Evolutionary conservation across 2,888 invertebrate genomes (phyloP).

Genomic region (Melangyna quadrimaculata): DNA sequence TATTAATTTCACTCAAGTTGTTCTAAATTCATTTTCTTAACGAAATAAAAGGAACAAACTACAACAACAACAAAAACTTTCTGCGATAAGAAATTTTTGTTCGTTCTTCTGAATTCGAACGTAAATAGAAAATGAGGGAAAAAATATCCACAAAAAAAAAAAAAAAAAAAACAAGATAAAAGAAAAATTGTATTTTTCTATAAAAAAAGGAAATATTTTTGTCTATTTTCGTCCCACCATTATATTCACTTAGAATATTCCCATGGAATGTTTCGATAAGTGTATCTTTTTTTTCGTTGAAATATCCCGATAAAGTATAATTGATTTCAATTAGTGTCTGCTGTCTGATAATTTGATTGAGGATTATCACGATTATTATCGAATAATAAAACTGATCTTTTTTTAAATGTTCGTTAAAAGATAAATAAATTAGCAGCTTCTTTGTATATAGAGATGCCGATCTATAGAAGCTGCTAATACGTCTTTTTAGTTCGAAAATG

Average conservation of each 20-base stretch:
- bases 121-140: constrained; percentile 70
- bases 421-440: neutral
- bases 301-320: constrained; percentile 27
- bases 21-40: constrained; percentile 46
- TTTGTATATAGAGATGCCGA: neutral
- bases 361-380: constrained; percentile 11
- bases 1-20: constrained; percentile 49
- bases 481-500: neutral
- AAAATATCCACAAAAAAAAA: constrained; percentile 54
- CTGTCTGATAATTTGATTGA: constrained; percentile 36
- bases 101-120: constrained; percentile 24
- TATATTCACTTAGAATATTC: neutral
- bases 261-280: constrained; percentile 3
- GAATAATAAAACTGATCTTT: neutral
- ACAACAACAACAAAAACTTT: neutral
- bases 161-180: constrained; percentile 35
- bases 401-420: neutral
- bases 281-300: neutral
- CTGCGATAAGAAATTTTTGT: constrained; percentile 54
- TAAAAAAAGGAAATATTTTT: neutral
- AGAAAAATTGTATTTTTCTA: neutral
- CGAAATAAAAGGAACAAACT: neutral
- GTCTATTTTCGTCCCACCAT: constrained; percentile 26
- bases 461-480: neutral
- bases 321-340: constrained; percentile 59